A percentile compares a stretch with the other conserved stretches of the same genome.
Evolutionary conservation across 2,797 vertebrate species (phyloP).

Genomic region (Macrochelys suwanniensis): DNA sequence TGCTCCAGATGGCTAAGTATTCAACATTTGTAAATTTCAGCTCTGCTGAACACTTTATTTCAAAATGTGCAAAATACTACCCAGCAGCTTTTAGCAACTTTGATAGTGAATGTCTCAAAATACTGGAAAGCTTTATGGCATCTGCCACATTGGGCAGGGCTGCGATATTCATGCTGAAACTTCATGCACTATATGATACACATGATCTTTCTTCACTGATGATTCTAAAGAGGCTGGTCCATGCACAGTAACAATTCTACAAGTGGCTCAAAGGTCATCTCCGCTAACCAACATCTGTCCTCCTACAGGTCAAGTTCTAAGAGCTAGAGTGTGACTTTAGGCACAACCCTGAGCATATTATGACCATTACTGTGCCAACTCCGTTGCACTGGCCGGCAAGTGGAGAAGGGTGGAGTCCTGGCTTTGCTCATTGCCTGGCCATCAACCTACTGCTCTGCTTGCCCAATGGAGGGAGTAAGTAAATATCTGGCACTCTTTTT

Average conservation of each 20-base stretch:
- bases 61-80: conserved; percentile 72
- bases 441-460: conserved; percentile 10
- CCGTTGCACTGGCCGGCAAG: neutral
- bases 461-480: neutral
- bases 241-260: neutral
- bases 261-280: neutral
- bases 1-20: conserved; percentile 81
- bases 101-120: conserved; percentile 40
- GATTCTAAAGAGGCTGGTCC: neutral
- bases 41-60: conserved; percentile 70
- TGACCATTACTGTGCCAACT: neutral
- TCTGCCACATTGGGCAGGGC: neutral
- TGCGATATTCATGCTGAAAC: neutral
- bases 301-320: neutral
- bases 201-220: neutral
- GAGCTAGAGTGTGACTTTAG: neutral
- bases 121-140: conserved; percentile 25
- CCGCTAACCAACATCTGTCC: neutral
- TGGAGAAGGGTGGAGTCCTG: neutral
- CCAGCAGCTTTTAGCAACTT: conserved; percentile 53
- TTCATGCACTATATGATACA: neutral
- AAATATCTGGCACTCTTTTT: neutral
- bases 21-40: conserved; percentile 81
- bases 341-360: neutral
- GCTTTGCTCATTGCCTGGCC: neutral